Conservation (phyloP, 1,140 invertebrate genomes). For the Octopus sinensis region DNA sequence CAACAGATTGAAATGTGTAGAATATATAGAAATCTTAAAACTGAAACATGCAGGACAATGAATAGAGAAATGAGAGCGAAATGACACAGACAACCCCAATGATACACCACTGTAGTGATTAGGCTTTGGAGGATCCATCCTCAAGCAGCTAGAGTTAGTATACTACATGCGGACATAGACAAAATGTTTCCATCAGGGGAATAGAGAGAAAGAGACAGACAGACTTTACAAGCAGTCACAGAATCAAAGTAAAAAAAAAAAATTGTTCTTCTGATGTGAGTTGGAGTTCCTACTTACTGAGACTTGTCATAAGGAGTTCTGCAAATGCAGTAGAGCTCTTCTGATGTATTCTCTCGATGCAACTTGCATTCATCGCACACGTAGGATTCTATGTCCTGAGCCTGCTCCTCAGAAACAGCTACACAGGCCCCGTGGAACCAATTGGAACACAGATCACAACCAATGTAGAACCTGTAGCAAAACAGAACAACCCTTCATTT, state of each 20-base stretch:
- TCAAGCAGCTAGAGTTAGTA: too few species aligned
- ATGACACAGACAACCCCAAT: too few species aligned
- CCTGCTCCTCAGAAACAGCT: slow-evolving; percentile 87
- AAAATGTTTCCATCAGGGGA: background rate
- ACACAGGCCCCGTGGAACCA: slow-evolving; percentile 99
- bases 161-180: background rate
- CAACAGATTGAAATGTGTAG: too few species aligned
- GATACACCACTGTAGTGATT: too few species aligned
- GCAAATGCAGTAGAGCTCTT: slow-evolving; percentile 93
- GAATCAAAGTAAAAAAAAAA: background rate
- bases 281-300: slow-evolving; percentile 69
- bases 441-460: slow-evolving; percentile 95
- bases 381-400: slow-evolving; percentile 92
- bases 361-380: slow-evolving; percentile 84
- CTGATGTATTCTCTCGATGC: slow-evolving; percentile 71
- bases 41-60: too few species aligned
- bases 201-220: background rate
- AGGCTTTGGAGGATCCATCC: too few species aligned
- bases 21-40: too few species aligned
- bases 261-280: too few species aligned
- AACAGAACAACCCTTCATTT: background rate
- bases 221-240: background rate
- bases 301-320: slow-evolving; percentile 95
- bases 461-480: slow-evolving; percentile 85
- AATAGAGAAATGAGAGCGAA: too few species aligned